Evolutionary conservation across 2,797 vertebrate genomes (phyloP).

Genomic region (Siniperca scherzeri): DNA sequence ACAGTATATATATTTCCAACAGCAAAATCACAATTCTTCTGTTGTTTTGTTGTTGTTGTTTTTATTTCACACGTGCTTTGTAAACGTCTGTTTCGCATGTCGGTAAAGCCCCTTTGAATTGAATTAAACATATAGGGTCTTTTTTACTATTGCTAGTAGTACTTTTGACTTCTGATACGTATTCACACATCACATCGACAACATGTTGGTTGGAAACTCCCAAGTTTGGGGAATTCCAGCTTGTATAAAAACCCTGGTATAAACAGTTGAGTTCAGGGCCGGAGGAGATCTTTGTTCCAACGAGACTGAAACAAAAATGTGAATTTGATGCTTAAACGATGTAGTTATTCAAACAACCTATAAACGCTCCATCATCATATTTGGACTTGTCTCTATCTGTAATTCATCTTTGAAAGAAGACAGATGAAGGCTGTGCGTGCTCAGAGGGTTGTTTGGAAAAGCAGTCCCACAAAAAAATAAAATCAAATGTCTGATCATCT

Average conservation of each 20-base stretch:
- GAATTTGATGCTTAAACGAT: rapidly evolving
- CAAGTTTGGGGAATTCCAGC: constrained; percentile 47
- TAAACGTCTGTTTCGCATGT: no score
- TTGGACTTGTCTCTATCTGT: rapidly evolving
- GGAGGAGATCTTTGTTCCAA: rapidly evolving
- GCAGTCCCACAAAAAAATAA: no score
- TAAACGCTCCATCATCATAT: not conserved
- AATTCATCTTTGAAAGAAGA: not conserved
- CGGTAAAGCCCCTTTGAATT: no score
- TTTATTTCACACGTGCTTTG: no score
- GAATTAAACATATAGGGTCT: not conserved
- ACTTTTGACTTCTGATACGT: not conserved
- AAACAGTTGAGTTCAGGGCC: not conserved
- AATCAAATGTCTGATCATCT: not conserved
- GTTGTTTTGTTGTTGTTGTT: no score
- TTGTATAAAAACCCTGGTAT: not conserved
- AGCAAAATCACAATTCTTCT: no score
- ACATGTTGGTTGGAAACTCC: constrained; percentile 39
- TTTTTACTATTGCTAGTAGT: not conserved
- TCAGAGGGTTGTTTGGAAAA: not conserved
- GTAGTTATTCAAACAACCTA: not conserved
- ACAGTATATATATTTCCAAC: no score
- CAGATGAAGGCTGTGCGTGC: not conserved
- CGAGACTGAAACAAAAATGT: constrained; percentile 37
- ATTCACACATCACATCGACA: not conserved